Evolutionary conservation across 1,140 invertebrate species (phyloP).

Genomic region (Leptinotarsa defecta): DNA sequence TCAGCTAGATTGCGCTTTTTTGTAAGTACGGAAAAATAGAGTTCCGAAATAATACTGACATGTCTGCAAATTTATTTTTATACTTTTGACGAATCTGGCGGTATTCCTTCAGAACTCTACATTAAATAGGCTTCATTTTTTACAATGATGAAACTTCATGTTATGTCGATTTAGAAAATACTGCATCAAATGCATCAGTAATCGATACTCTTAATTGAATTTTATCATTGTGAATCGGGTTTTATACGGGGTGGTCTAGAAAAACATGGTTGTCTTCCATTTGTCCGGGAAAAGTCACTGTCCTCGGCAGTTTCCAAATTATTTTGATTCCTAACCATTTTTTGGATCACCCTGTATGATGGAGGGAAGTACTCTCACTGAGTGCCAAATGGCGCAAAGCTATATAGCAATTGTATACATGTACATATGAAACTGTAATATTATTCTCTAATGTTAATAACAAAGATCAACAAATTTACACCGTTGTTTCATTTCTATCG

Average conservation of each 20-base stretch:
- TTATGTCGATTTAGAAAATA: conserved; percentile 16
- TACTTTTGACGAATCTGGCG: background rate
- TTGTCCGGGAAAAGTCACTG: background rate
- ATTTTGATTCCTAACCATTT: background rate
- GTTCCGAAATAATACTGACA: conserved; percentile 1
- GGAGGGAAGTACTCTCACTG: conserved; percentile 46
- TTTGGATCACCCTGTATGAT: conserved; percentile 20
- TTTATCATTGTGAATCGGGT: conserved; percentile 23
- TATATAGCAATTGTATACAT: conserved; percentile 47
- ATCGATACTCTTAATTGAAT: background rate
- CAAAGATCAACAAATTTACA: conserved; percentile 40
- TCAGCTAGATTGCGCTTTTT: conserved; percentile 30
- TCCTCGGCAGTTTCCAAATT: background rate
- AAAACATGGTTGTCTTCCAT: conserved; percentile 18
- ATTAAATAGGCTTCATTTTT: conserved; percentile 11
- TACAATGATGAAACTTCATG: conserved; percentile 12
- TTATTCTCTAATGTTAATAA: conserved; percentile 47
- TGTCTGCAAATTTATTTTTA: background rate
- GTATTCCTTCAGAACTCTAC: background rate
- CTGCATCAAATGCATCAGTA: conserved; percentile 18
- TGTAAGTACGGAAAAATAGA: conserved; percentile 22
- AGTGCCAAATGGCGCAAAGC: conserved; percentile 42
- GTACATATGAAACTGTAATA: conserved; percentile 47
- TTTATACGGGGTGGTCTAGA: conserved; percentile 9
- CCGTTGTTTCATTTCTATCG: conserved; percentile 22